Evolutionary conservation across 53 echinoderm and acorn worm genomes (phyloP), one percentile per base, ranked within the genome.

Genomic region (Luidia sarsii): DNA sequence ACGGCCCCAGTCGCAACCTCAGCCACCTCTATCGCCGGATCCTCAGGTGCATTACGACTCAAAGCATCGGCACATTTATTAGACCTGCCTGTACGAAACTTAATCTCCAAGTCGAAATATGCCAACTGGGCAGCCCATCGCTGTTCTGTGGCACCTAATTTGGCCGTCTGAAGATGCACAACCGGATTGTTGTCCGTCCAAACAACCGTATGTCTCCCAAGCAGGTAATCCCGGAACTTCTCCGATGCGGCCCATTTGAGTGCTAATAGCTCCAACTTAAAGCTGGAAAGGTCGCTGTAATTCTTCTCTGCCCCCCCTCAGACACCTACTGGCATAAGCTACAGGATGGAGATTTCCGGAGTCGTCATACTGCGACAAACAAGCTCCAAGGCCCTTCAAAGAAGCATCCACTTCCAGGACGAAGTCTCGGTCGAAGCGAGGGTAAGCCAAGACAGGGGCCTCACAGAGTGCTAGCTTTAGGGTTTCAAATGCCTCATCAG

Each of bases 11-110:
- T 7, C 7, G 14, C 7, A 45, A 45, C 14, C 46, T 45, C 46
- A 9, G 46, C 46, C 7, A 45, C 46, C 14, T 45, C 46, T 45
- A n/a, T n/a, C n/a, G 14, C 7, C 14, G 7, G 7, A 7, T 45
- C 7, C 10, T 6, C 14, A 45, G 14, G 46, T 7, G 82, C 51
- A 64, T 50, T 68, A 33, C 83, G 2, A 52, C 83, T 82, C 36
- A n/a, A n/a, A n/a, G n/a, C 85, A 50, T 85, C 84, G 2, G 84
- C 84, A 45, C 84, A 83, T 38, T 57, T 29, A 34, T 85, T 85
- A n/a, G 61, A 14, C 52, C 56, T 64, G 13, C 86, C 86, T 13
- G 86, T 61, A n/a, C 77, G 50, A 38, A 79, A 86, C 38, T 64
- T 57, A 1, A 84, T 49, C 2, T 84, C 48, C 43, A 79, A 43